Base-by-base conservation (phyloP, 2,888 invertebrate species). In the Dryadula phaetusa region DNA sequence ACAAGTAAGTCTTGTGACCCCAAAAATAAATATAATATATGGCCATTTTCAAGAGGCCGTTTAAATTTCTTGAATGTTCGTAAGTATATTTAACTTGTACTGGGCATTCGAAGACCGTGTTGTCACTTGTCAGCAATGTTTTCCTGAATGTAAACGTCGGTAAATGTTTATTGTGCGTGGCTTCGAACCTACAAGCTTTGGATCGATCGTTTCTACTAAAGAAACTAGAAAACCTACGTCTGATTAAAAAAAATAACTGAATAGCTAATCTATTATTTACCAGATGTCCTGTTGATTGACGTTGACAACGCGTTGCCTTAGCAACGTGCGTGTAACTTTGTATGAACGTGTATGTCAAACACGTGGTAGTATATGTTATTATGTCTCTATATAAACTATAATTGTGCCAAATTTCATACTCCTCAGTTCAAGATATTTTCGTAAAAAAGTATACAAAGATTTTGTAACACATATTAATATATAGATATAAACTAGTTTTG, bases 161-260 rank as follows among this genome's bases (percentile, higher is more conserved):
- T 53, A 61, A 52, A 61, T 64, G 53, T 67, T 67, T 63, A 61
- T 61, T 40, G 34, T 62, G 34, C 40, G 37, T 22, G 40, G 34
- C 46, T 49, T 58, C 42, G 42, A 62, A 56, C 60, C 44, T 52
- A 37, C 20, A 56, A 64, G 47, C 54, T 32, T 60, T 6, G 34
- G 46, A 28, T 54, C 16, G 14, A 46, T 56, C 25, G 14, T 25
- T 20, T 56, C 10, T 14, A 56, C 8, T 25, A 22, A 22, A 40
- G 4, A 14, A 25, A 18, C 56, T 40, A 56, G 40, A 40, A 40
- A 18, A 25, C 37, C 32, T 32, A n/a, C n/a, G n/a, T n/a, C n/a
- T n/a, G n/a, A n/a, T n/a, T n/a, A n/a, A n/a, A n/a, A n/a, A n/a
- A n/a, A n/a, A n/a, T n/a, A n/a, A n/a, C n/a, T n/a, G n/a, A n/a